Conservation (phyloP, 1,140 invertebrate genomes). For the Cydia splendana region DNA sequence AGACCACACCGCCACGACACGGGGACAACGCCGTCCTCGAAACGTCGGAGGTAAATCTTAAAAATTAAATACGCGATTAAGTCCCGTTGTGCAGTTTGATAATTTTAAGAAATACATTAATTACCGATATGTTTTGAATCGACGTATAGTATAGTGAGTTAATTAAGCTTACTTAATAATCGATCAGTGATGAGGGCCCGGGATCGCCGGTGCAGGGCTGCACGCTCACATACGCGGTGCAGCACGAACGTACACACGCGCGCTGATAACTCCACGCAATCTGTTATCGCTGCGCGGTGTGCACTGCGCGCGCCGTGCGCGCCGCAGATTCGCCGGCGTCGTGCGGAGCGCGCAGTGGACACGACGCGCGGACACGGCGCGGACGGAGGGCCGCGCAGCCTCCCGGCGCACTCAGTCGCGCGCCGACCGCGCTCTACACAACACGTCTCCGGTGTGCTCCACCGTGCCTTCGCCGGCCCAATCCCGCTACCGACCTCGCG, state of each 20-base stretch:
- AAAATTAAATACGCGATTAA: no score
- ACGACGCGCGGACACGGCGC: background rate
- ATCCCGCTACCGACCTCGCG: background rate
- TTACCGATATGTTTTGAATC: background rate
- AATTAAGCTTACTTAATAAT: conserved; percentile 4
- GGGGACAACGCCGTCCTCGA: no score
- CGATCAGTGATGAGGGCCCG: background rate
- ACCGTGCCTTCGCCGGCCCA: background rate
- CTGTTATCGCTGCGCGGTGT: background rate
- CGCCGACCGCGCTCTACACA: background rate
- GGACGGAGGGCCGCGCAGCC: background rate
- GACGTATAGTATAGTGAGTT: background rate
- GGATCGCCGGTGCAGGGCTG: background rate
- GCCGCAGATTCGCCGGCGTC: background rate
- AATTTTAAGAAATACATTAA: no score
- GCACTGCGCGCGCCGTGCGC: background rate
- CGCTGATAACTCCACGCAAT: background rate
- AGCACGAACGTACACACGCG: background rate
- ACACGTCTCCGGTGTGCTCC: background rate
- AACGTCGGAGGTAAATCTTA: no score
- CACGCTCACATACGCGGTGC: background rate
- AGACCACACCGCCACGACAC: no score
- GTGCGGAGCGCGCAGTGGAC: conserved; percentile 3
- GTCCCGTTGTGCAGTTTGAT: no score
- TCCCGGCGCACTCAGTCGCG: conserved; percentile 10